Conservation (phyloP, 2,888 invertebrate genomes). For the Spilarctia lutea region DNA sequence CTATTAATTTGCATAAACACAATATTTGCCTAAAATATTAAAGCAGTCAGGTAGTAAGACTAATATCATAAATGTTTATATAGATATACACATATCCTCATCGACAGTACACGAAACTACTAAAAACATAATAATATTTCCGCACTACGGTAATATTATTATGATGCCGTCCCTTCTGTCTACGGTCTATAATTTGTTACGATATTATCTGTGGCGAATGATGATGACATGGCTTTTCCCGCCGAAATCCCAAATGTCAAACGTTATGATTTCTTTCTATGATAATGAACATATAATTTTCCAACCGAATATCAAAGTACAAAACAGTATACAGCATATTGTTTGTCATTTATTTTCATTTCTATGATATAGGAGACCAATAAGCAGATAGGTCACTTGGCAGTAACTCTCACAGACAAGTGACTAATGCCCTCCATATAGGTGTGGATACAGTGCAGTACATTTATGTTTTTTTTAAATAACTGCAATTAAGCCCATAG, state of each 20-base stretch:
- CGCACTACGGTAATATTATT: conserved; percentile 6
- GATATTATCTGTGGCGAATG: conserved; percentile 31
- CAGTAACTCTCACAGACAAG: too few species aligned
- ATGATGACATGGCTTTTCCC: conserved; percentile 26
- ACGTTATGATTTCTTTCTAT: conserved; percentile 27
- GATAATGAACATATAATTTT: neutral
- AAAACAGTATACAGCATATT: neutral
- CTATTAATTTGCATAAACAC: neutral
- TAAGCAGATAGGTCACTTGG: too few species aligned
- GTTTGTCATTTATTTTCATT: neutral
- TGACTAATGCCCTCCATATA: too few species aligned
- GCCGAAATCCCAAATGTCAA: conserved; percentile 50
- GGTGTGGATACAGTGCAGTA: too few species aligned
- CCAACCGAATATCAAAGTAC: neutral
- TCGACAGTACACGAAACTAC: neutral
- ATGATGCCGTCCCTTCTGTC: conserved; percentile 5
- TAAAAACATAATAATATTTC: neutral
- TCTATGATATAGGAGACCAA: neutral
- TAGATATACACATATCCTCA: conserved; percentile 3
- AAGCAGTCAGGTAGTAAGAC: neutral
- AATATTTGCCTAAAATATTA: neutral
- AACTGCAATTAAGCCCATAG: too few species aligned
- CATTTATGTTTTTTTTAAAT: too few species aligned
- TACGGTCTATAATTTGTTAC: conserved; percentile 20
- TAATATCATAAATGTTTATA: neutral